Percentiles rank a stretch among this genome's conserved stretches.
phyloP scores from a whole-genome alignment of 2,797 vertebrate genomes.

The Pipistrellus pipistrellus region DNA sequence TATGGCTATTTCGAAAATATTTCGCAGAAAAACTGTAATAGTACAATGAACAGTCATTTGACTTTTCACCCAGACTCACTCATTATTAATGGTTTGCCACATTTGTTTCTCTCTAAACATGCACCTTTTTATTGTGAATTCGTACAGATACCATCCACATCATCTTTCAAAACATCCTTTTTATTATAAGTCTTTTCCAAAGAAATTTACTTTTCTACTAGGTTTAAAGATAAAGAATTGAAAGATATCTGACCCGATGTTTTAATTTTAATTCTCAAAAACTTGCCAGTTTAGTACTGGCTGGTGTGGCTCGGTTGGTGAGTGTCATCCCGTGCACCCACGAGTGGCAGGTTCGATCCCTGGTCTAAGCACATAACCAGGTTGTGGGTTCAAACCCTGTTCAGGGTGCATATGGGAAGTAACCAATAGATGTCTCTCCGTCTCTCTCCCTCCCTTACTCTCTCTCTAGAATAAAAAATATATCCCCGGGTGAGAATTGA shows the following conservation, averaged over 20 bases:
- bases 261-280: neutral
- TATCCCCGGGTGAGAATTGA: neutral
- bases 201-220: neutral
- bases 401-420: neutral
- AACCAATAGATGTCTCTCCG: neutral
- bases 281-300: neutral
- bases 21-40: neutral
- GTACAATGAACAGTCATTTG: neutral
- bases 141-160: neutral
- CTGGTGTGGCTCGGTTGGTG: neutral
- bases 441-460: neutral
- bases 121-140: neutral
- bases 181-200: neutral
- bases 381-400: neutral
- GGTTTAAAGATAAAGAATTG: neutral
- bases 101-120: conserved; percentile 5
- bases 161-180: conserved; percentile 24
- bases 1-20: neutral
- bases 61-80: conserved; percentile 12
- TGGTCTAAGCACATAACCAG: neutral
- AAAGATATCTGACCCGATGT: neutral
- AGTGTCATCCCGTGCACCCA: neutral
- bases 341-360: neutral
- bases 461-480: neutral
- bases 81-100: neutral